Evolutionary conservation across 1,140 invertebrate species (phyloP).

Genomic region (Lucilia cuprina): DNA sequence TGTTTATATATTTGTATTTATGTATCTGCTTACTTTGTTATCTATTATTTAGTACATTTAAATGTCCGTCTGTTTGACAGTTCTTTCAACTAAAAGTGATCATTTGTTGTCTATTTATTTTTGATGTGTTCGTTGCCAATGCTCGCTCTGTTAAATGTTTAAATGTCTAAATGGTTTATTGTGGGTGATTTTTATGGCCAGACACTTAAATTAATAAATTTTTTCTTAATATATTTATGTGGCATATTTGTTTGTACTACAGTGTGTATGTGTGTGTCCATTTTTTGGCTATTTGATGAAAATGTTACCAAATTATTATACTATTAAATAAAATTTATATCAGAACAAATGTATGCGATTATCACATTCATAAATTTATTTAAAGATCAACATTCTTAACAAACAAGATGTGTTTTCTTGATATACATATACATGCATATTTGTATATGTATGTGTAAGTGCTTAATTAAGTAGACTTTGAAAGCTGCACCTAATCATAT

Average conservation of each 20-base stretch:
- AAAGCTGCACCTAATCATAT: no score
- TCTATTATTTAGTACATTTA: no score
- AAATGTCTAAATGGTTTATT: not conserved
- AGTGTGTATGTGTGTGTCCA: not conserved
- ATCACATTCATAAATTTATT: not conserved
- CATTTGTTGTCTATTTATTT: not conserved
- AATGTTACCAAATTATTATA: not conserved
- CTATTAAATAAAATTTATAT: not conserved
- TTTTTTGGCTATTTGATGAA: not conserved
- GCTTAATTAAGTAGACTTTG: no score
- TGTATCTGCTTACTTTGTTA: no score
- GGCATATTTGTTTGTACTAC: not conserved
- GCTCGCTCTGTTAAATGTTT: not conserved
- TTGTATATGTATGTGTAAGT: no score
- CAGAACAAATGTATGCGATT: not conserved
- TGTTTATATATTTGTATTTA: not conserved
- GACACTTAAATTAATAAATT: conserved; percentile 11
- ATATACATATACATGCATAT: no score
- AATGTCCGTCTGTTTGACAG: not conserved
- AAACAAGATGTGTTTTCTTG: no score
- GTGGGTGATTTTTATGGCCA: conserved; percentile 31
- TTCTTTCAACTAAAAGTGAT: not conserved
- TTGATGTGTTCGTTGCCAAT: not conserved
- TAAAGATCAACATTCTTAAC: no score
- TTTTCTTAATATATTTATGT: conserved; percentile 4